Evolutionary conservation across 2,797 vertebrate species (phyloP), one percentile per base, ranked within the genome.

Genomic region (Crocidura indochinensis): DNA sequence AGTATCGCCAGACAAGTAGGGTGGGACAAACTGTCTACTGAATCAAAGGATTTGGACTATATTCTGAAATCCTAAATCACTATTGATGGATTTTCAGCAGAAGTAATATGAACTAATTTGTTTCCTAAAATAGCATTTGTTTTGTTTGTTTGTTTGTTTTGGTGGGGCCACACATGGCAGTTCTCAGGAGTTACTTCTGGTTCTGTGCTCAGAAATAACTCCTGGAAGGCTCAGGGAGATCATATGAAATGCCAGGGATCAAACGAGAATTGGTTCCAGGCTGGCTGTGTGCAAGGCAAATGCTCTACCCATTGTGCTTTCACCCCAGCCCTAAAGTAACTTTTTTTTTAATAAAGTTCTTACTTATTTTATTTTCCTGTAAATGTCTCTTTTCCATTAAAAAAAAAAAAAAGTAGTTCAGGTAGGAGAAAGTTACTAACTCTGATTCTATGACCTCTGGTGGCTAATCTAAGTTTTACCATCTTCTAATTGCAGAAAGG

Each of bases 331-430:
- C 38, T 38, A 5, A 38, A 38, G 38, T 38, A 2, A 38, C 38
- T 83, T 65, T 46, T 80, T 90, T 93, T 94, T 79, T 75, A 94
- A 92, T 89, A 81, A 93, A 93, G 26, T 88, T 72, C 47, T 51
- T 47, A 27, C 24, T 93, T 94, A 92, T 85, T 56, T 84, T 87
- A 7, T 84, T 84, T 7, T 93, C 87, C 17, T 14, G 2, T 31
- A 80, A 51, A 94, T 85, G 56, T 29, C 38, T 80, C 82, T 91
- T 92, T 94, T 81, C 91, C 89, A 85, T 89, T 89, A 88, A 90
- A 81, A 17, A 88, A 91, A 88, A 90, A 81, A 17, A 88, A 90
- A 81, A 20, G 64, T 68, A 85, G 29, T 74, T 91, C 68, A 72
- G 72, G 82, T 77, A 27, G 46, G 74, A 9, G 47, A 53, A 84